These are phyloP conservation scores for Chondrilla cf. caribensis DNA, from an alignment of 37 sponge, comb jelly and placozoan genomes.

Conservation along the genomic window DNA sequence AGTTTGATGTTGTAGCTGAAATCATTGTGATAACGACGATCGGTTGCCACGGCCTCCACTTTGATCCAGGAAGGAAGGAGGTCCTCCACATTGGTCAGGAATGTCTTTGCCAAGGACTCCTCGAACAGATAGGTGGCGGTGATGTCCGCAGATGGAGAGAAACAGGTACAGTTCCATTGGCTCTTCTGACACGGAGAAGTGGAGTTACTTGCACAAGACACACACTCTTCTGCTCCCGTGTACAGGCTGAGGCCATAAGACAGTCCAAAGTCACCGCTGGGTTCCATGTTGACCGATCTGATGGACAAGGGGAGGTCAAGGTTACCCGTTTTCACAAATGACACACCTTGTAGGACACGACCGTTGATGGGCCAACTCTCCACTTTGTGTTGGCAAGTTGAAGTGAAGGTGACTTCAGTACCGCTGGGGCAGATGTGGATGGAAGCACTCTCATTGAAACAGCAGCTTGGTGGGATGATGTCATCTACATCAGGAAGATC, in stretches of 20 bases:
- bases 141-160: background rate
- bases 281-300: background rate
- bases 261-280: background rate
- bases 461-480: background rate
- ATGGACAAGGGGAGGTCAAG: background rate
- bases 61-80: slow-evolving; percentile 23
- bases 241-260: background rate
- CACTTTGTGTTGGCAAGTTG: background rate
- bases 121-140: background rate
- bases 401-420: background rate
- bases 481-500: background rate
- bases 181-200: too few species aligned
- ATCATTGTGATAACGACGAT: background rate
- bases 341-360: background rate
- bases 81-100: background rate
- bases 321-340: background rate
- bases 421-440: background rate
- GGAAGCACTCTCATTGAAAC: background rate
- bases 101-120: slow-evolving; percentile 19
- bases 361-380: background rate
- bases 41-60: background rate
- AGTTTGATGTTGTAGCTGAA: background rate
- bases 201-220: too few species aligned
- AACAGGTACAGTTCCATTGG: background rate
- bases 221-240: background rate